Conservation (phyloP, 37 sponge, comb jelly and placozoan genomes). For the Theonella swinhoei region DNA sequence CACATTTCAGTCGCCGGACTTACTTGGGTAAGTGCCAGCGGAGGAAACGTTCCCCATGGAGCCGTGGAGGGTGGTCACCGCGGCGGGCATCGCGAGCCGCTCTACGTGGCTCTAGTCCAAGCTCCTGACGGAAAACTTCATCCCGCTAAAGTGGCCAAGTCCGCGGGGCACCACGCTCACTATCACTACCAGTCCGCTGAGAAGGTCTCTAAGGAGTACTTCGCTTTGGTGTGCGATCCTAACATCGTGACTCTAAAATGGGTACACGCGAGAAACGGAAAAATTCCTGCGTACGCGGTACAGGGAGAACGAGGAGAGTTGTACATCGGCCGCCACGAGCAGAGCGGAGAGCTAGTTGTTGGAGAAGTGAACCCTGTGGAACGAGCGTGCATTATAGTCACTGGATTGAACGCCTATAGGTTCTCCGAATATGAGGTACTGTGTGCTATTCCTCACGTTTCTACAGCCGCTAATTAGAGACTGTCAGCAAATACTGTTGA, state of each 20-base stretch:
- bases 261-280: not conserved
- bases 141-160: not conserved
- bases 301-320: not conserved
- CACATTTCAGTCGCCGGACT: not conserved
- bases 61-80: not conserved
- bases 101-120: not conserved
- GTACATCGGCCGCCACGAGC: not conserved
- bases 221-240: not conserved
- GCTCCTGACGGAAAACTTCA: not conserved
- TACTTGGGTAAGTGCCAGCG: not conserved
- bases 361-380: not conserved
- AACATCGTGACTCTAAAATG: not conserved
- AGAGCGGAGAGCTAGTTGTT: not conserved
- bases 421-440: not conserved
- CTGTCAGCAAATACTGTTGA: too few relatives aligned
- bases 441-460: not conserved
- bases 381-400: not conserved
- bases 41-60: not conserved
- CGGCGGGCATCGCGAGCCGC: not conserved
- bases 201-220: too few relatives aligned
- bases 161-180: not conserved
- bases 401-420: not conserved
- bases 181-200: not conserved
- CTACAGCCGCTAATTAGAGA: not conserved
- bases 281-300: not conserved